Base-by-base conservation (phyloP, 1,140 invertebrate species). In the Drosophila equinoxialis region DNA sequence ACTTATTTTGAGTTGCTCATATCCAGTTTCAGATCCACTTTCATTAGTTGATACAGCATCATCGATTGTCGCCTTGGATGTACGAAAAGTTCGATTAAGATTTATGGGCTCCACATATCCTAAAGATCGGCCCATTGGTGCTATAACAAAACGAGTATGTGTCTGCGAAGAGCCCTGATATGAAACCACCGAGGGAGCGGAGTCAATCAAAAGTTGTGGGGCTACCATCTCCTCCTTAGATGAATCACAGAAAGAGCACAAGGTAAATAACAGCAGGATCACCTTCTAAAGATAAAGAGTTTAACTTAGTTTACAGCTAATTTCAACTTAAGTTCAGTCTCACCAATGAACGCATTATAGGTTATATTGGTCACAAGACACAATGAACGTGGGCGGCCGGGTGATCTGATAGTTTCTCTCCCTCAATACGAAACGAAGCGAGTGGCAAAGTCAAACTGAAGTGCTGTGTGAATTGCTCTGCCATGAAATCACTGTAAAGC, bases 391-490 rank as follows among this genome's bases (percentile, higher is more conserved):
- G 60, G 65, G 73, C 60, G 66, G 65, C 61, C 60, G 61, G 30
- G 23, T 30, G 61, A 55, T 41, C 62, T 57, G 14, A 13, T 59
- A 13, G 26, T 54, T 55, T 65, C 45, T 48, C 14, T 48, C 45
- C 20, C 20, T 51, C 45, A 67, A 59, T 69, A 71, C 74, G 74
- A 74, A 65, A 71, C 83, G 68, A 41, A 67, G 84, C 83, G 83
- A 87, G 84, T 75, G 80, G 85, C 81, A 84, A 89, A 89, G 85
- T 78, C 77, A 85, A 89, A 89, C 84, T 89, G 81, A 90, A 81
- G 67, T 79, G 77, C 84, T 66, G 67, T 84, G 81, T 89, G 81
- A 90, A 84, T 89, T 89, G 81, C 85, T 89, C 68, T 89, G 85
- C 85, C 77, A 90, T 89, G 84, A 89, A 89, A 90, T 89, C 77